These are phyloP conservation scores for Psilopogon haemacephalus DNA, from an alignment of 2,113 vertebrate genomes.

Conservation along the genomic window DNA sequence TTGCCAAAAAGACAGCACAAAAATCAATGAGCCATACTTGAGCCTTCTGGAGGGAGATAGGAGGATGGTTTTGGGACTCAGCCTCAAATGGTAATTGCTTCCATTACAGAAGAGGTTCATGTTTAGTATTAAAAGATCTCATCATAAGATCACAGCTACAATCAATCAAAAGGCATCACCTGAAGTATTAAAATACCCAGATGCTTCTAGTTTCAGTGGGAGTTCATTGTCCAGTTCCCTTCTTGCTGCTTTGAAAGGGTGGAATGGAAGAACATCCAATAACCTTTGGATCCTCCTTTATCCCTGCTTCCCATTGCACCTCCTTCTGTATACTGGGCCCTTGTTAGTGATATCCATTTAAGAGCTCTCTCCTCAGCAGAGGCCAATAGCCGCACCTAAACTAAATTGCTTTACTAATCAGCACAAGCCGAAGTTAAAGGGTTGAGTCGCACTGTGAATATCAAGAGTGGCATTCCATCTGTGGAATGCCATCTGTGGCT, in stretches of 20 bases:
- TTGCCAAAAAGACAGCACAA: constrained; percentile 32
- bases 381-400: constrained; percentile 54
- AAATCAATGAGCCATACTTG: constrained; percentile 25
- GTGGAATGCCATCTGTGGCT: constrained; percentile 68
- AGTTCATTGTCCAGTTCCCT: not conserved
- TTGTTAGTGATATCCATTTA: constrained; percentile 32
- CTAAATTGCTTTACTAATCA: constrained; percentile 67
- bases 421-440: constrained; percentile 63
- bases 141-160: not conserved
- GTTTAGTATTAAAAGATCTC: not conserved
- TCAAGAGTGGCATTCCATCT: constrained; percentile 69
- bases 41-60: constrained; percentile 12
- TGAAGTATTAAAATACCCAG: constrained; percentile 7
- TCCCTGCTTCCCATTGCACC: not conserved
- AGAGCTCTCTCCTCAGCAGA: constrained; percentile 42
- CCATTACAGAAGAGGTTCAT: not conserved
- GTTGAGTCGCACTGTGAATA: constrained; percentile 62
- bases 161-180: not conserved
- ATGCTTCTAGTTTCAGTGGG: not conserved
- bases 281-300: constrained; percentile 22
- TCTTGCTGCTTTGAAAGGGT: constrained; percentile 11
- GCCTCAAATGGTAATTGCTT: not conserved
- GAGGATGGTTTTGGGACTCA: not conserved
- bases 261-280: not conserved
- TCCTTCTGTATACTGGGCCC: not conserved